phyloP scores from a whole-genome alignment of 2,113 vertebrate species.

The Diadophis punctatus region DNA sequence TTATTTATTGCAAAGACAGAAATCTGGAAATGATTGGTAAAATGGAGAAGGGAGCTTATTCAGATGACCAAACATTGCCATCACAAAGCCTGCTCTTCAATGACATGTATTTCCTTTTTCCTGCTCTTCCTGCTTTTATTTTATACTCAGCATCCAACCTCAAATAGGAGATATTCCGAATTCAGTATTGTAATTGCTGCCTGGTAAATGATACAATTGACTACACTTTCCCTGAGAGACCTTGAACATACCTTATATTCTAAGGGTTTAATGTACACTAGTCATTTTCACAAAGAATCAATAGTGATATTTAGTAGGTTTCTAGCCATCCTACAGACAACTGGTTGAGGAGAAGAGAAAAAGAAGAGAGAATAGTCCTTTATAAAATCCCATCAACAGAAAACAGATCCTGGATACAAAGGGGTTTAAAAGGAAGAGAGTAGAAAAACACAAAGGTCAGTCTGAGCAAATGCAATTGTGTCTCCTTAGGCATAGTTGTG shows the following conservation, averaged over 20 bases:
- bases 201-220: not conserved
- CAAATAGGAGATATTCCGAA: not conserved
- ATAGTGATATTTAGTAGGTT: not conserved
- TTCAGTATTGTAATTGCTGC: not conserved
- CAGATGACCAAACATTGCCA: not conserved
- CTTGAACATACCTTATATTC: not conserved
- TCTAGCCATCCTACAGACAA: not conserved
- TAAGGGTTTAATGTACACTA: not conserved
- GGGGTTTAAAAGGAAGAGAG: not conserved
- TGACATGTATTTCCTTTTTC: not conserved
- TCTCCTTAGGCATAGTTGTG: not conserved
- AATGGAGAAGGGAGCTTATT: not conserved
- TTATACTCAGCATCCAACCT: not conserved
- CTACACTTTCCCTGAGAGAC: not conserved
- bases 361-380: not conserved
- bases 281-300: not conserved
- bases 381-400: not conserved
- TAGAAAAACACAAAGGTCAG: not conserved
- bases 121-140: not conserved
- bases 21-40: not conserved
- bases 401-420: not conserved
- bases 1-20: constrained; percentile 27
- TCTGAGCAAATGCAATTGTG: not conserved
- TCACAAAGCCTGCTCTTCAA: not conserved
- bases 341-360: not conserved